These are phyloP conservation scores for Caenorhabditis japonica DNA, from an alignment of 2,888 invertebrate genomes.

Conservation along the genomic window DNA sequence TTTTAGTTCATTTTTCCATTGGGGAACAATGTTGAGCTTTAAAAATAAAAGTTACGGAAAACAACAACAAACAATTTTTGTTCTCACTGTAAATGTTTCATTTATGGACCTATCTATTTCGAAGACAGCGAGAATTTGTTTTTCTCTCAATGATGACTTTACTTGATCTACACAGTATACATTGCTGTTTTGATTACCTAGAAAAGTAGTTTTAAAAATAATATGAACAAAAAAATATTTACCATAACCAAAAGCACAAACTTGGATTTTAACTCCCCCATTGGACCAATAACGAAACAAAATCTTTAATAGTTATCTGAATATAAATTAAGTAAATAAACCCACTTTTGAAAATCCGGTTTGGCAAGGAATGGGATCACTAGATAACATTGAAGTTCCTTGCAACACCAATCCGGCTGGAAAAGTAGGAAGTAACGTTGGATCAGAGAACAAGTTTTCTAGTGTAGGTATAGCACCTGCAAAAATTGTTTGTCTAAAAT, in stretches of 20 bases:
- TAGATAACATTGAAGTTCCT: constrained; percentile 72
- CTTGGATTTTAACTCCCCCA: constrained; percentile 71
- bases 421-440: constrained; percentile 64
- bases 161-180: constrained; percentile 61
- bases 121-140: constrained; percentile 71
- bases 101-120: constrained; percentile 65
- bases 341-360: constrained; percentile 71
- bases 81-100: constrained; percentile 70
- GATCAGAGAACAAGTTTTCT: constrained; percentile 62
- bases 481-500: constrained; percentile 11
- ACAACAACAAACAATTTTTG: constrained; percentile 81
- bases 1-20: constrained; percentile 78
- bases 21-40: constrained; percentile 92
- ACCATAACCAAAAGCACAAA: constrained; percentile 70
- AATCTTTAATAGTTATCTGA: constrained; percentile 53
- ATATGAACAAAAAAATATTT: neutral
- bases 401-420: constrained; percentile 75
- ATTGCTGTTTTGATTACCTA: constrained; percentile 51
- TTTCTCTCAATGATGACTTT: constrained; percentile 37
- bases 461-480: constrained; percentile 74
- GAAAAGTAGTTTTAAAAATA: neutral
- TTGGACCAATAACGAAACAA: constrained; percentile 76
- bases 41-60: constrained; percentile 78
- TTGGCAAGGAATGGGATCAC: constrained; percentile 74
- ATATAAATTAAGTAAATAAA: neutral